These are phyloP conservation scores for Agelas oroides DNA, from an alignment of 37 sponge, comb jelly and placozoan species.

Conservation along the genomic window DNA sequence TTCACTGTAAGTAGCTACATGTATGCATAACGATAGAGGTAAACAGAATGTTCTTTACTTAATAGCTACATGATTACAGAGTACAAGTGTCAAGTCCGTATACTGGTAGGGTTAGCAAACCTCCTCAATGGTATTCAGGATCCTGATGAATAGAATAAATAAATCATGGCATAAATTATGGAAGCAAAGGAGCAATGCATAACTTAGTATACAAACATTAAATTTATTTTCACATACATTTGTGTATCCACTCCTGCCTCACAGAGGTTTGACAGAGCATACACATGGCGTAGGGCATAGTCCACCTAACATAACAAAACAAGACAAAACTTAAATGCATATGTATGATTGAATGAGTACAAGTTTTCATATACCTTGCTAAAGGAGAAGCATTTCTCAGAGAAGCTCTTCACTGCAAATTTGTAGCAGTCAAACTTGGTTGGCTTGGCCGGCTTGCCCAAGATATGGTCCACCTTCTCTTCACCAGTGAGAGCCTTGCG, in stretches of 20 bases:
- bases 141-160: neutral
- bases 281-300: conserved; percentile 54
- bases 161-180: too few species aligned
- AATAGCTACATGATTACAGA: too few species aligned
- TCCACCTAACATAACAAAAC: conserved; percentile 36
- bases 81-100: too few species aligned
- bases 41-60: too few species aligned
- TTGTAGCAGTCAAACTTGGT: conserved; percentile 29
- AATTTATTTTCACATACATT: neutral
- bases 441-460: conserved; percentile 20
- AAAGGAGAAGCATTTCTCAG: conserved; percentile 28
- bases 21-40: too few species aligned
- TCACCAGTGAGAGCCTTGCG: neutral
- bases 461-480: neutral
- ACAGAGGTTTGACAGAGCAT: conserved; percentile 65
- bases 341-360: too few species aligned
- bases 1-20: too few species aligned
- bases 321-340: too few species aligned
- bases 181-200: too few species aligned
- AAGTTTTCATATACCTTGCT: neutral
- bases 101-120: conserved; percentile 21
- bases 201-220: neutral
- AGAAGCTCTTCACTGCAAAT: conserved; percentile 7
- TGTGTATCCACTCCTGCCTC: conserved; percentile 30
- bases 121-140: conserved; percentile 27